These are phyloP conservation scores for Epistrophe grossulariae DNA, from an alignment of 2,888 invertebrate species.

Conservation along the genomic window DNA sequence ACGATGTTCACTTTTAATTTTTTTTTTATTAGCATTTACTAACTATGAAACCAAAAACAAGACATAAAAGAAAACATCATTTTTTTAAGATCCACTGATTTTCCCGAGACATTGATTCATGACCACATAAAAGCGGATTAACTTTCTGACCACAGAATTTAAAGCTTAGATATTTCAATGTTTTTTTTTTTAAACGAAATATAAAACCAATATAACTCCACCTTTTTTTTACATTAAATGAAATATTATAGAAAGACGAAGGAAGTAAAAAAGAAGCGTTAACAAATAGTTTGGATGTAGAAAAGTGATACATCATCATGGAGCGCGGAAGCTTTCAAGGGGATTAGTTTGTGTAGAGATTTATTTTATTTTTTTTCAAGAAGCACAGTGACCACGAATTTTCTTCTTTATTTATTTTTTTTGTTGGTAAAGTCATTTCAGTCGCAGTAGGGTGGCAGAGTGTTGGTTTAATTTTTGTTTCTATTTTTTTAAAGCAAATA, in stretches of 20 bases:
- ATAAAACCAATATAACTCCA: constrained; percentile 26
- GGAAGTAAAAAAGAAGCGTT: constrained; percentile 9
- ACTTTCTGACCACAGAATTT: constrained; percentile 21
- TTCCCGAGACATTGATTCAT: constrained; percentile 27
- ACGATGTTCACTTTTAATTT: too few relatives aligned
- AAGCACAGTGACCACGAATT: constrained; percentile 49
- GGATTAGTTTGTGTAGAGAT: constrained; percentile 48
- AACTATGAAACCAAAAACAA: neutral
- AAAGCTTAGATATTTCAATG: constrained; percentile 30
- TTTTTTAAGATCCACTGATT: neutral
- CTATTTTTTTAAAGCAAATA: constrained; percentile 34
- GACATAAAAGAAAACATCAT: neutral
- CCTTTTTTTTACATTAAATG: neutral
- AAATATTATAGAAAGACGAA: neutral
- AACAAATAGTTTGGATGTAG: constrained; percentile 21
- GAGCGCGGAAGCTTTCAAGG: constrained; percentile 45
- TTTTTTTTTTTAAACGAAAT: neutral
- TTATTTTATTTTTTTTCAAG: constrained; percentile 19
- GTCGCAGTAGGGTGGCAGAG: neutral
- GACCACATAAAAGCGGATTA: constrained; percentile 26
- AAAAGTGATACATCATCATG: constrained; percentile 34
- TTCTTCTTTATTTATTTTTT: too few relatives aligned
- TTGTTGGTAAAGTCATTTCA: neutral
- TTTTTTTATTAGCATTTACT: neutral
- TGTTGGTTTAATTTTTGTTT: neutral